Conservation (phyloP, 2,113 vertebrate genomes). For the rat (Rattus norvegicus) region DNA sequence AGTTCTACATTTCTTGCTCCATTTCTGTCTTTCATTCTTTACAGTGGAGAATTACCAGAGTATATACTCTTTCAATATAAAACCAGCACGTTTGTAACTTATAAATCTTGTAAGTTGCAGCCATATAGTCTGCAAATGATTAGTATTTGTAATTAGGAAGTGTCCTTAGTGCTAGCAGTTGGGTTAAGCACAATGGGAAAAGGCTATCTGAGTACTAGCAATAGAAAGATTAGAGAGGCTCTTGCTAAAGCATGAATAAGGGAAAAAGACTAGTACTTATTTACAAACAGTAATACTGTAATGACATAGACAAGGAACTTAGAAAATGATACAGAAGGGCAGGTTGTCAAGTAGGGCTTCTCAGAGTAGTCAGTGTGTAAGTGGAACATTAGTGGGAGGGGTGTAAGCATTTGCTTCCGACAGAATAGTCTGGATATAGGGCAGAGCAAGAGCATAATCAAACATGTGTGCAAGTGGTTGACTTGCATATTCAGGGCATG, state of each 20-base stretch:
- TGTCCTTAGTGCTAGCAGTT: not conserved
- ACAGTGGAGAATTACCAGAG: not conserved
- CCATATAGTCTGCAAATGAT: not conserved
- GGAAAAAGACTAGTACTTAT: not conserved
- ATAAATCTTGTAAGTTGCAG: not conserved
- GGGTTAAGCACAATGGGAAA: constrained; percentile 1
- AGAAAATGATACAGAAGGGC: constrained; percentile 3
- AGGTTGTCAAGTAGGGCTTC: not conserved
- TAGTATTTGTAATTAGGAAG: constrained; percentile 12
- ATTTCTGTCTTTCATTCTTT: constrained; percentile 22
- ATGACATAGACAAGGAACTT: constrained; percentile 10
- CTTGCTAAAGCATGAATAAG: constrained; percentile 22
- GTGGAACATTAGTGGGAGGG: not conserved
- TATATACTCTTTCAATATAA: constrained; percentile 13
- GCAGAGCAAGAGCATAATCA: not conserved
- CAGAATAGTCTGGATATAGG: not conserved
- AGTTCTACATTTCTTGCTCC: constrained; percentile 35
- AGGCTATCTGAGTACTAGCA: not conserved
- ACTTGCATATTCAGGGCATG: not conserved
- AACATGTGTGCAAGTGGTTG: not conserved
- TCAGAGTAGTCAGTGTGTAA: not conserved
- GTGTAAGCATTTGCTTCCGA: not conserved
- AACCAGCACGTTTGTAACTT: constrained; percentile 28
- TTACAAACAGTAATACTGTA: constrained; percentile 24
- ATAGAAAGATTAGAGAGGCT: not conserved